Evolutionary conservation across 1,140 invertebrate species (phyloP), one percentile per base, ranked within the genome.

Genomic region (Ruditapes philippinarum): DNA sequence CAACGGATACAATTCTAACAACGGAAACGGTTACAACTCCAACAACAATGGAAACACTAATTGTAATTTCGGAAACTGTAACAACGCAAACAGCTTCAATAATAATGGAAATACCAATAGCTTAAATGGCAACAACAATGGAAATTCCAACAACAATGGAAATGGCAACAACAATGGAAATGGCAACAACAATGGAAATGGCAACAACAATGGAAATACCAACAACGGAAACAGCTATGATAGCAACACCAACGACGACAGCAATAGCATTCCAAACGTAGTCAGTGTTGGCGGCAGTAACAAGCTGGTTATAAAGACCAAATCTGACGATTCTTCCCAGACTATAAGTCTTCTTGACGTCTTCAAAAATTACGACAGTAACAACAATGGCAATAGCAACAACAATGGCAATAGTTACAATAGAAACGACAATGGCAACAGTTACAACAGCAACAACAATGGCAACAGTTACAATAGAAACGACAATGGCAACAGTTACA

Each of bases 401-500:
- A 74, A 31, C 51, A 73, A 54, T 70, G n/a, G n/a, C n/a, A n/a
- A n/a, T 28, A 60, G 17, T 28, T 73, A 33, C 51, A 85, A 25
- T 49, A 51, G 4, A 14, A 85, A n/a, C 36, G n/a, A n/a, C n/a
- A n/a, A n/a, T n/a, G n/a, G n/a, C n/a, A 74, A 57, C 31, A 85
- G 36, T 49, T 54, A 31, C 51, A 85, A 57, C 36, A 70, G 36
- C 51, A 85, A 57, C 36, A 74, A 9, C 22, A 51, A 17, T 28
- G 74, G 42, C 40, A 70, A 33, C 25, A 85, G 33, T 19, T 51
- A 22, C 33, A 85, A 14, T 42, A 60, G 33, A 11, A 57, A n/a
- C n/a, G 81, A 36, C 38, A 80, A 28, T 38, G 40, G 45, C 19
- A 88, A 33, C 49, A 88, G 76, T 31, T 74, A 28, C n/a, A 62